Percentiles rank a stretch among this genome's conserved stretches.
Evolutionary conservation across 2,888 invertebrate species (phyloP).

Genomic region (Sericinus montela): DNA sequence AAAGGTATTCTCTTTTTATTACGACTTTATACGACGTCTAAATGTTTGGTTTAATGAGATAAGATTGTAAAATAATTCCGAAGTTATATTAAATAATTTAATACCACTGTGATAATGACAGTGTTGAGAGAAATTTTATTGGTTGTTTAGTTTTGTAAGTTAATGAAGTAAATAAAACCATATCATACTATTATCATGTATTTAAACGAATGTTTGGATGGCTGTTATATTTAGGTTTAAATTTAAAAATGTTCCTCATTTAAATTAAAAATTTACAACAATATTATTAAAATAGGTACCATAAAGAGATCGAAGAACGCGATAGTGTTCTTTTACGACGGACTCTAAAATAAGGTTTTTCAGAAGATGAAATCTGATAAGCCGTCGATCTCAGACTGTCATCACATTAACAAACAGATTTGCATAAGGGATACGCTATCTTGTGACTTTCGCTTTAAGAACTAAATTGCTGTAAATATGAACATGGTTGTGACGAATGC

Average conservation of each 20-base stretch:
- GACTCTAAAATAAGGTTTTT: constrained; percentile 56
- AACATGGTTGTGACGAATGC: constrained; percentile 54
- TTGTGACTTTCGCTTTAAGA: constrained; percentile 10
- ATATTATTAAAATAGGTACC: constrained; percentile 27
- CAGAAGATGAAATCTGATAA: constrained; percentile 69
- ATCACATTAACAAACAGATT: constrained; percentile 54
- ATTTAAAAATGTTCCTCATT: not conserved
- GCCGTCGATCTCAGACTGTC: constrained; percentile 62
- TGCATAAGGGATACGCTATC: constrained; percentile 10
- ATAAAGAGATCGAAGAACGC: constrained; percentile 26
- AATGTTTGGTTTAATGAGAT: not conserved
- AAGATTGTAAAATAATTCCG: not conserved
- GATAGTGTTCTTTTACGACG: constrained; percentile 38
- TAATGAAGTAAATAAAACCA: not conserved
- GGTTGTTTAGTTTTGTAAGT: not conserved
- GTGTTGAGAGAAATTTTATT: not conserved
- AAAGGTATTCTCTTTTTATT: constrained; percentile 1
- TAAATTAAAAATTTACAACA: constrained; percentile 15
- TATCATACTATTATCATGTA: not conserved
- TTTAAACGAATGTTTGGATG: too few relatives aligned
- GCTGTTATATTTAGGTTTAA: too few relatives aligned
- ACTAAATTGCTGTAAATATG: constrained; percentile 10
- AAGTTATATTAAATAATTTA: not conserved
- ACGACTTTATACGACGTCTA: not conserved
- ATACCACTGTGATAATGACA: not conserved